Conservation (phyloP, 2,113 vertebrate species). For the Phasianus colchicus region DNA sequence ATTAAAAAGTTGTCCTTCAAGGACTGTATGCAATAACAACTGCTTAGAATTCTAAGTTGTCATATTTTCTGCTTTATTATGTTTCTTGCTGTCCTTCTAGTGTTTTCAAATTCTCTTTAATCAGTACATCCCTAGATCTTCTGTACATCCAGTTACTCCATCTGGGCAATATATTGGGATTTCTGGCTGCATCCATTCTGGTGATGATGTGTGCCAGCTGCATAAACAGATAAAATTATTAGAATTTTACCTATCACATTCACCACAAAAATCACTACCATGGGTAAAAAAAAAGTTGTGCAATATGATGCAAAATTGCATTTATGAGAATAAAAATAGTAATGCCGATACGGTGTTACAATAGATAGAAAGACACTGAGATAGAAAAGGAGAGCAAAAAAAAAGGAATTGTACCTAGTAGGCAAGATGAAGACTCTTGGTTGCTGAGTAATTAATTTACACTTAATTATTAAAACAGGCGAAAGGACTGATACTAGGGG, state of each 20-base stretch:
- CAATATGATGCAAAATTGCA: accelerated
- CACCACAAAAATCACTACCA: not conserved
- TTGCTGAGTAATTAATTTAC: slow-evolving; percentile 17
- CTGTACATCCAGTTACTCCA: accelerated
- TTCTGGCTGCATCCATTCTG: not conserved
- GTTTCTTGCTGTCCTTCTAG: not conserved
- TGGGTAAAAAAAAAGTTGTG: not conserved
- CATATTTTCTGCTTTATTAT: not conserved
- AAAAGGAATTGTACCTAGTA: not conserved
- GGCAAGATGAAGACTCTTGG: not conserved
- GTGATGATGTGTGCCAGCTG: not conserved
- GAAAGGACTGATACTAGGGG: not conserved
- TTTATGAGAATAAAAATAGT: not conserved
- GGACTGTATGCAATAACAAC: not conserved
- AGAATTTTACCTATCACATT: not conserved
- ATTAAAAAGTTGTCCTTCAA: not conserved
- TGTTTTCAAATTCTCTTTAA: not conserved
- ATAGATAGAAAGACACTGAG: not conserved
- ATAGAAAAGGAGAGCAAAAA: not conserved
- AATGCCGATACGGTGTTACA: not conserved
- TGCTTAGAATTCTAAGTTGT: not conserved
- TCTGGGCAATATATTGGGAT: not conserved
- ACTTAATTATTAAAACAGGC: slow-evolving; percentile 20
- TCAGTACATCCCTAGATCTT: not conserved
- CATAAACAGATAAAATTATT: not conserved